Base-by-base conservation (phyloP, 2,888 invertebrate species). In the Boloria selene region DNA sequence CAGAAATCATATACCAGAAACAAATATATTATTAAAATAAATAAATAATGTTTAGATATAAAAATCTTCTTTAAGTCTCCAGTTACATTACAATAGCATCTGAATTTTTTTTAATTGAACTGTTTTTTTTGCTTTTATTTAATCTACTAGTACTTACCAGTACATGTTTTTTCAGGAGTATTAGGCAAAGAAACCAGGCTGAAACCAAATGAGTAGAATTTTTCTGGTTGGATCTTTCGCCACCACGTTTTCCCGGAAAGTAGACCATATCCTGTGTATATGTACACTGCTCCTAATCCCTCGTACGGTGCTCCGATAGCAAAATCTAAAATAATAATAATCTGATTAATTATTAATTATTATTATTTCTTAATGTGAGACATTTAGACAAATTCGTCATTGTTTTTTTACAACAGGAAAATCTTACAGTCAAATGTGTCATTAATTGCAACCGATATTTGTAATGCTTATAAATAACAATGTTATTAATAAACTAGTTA, bases 251-350 rank as follows among this genome's bases (percentile, higher is more conserved):
- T 47, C 50, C 50, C 58, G 10, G 22, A 54, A 0, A 73, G 50
- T 4, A 86, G 70, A 0, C 74, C 72, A 1, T 72, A 72, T 0
- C 85, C 84, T 0, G 83, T 79, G 72, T 83, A 87, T 5, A 88
- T 67, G 71, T 87, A 88, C 7, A 88, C 85, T 0, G 78, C 82
- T 0, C 88, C 88, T 2, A 53, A 69, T 0, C 80, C 80, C 0
- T 85, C 85, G 64, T 82, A 85, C 0, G 87, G 87, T 0, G 88
- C 87, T 42, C 79, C 79, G 66, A 88, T 82, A 13, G 80, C 87
- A 4, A 88, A 75, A 56, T 88, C 88, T 88, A 73, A 1, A 72
- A 70, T 0, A 50, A 13, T 26, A 42, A 17, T 1, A 52, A 13
- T 44, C 52, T 26, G n/a, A n/a, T n/a, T n/a, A n/a, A n/a, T n/a